These are phyloP conservation scores for Danaus plexippus DNA, from an alignment of 1,140 invertebrate species.

Conservation along the genomic window DNA sequence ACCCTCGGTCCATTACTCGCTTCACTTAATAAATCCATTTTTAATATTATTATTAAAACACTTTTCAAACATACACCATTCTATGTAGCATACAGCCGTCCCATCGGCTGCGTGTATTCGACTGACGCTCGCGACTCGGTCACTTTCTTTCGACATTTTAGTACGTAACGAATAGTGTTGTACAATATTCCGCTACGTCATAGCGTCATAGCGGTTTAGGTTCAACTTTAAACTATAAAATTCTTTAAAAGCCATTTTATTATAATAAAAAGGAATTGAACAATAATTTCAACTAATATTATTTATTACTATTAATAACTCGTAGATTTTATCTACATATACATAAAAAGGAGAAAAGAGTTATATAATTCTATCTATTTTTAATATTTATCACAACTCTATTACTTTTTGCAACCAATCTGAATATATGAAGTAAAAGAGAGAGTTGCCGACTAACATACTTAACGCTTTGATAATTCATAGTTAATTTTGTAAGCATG, in stretches of 20 bases:
- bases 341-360: too few relatives aligned
- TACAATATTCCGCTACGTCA: conserved; percentile 17
- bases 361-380: not conserved
- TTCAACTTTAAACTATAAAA: too few relatives aligned
- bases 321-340: too few relatives aligned
- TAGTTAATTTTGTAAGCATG: not conserved
- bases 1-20: conserved; percentile 34
- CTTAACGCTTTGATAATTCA: conserved; percentile 34
- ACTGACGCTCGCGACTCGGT: conserved; percentile 36
- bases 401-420: conserved; percentile 21
- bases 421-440: conserved; percentile 32
- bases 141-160: conserved; percentile 67
- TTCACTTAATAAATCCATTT: conserved; percentile 51
- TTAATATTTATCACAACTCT: conserved; percentile 17
- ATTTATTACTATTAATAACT: too few relatives aligned
- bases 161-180: conserved; percentile 53
- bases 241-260: too few relatives aligned
- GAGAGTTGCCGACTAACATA: conserved; percentile 26
- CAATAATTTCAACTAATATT: too few relatives aligned
- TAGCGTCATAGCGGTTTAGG: too few relatives aligned
- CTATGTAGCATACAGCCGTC: conserved; percentile 13
- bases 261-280: too few relatives aligned
- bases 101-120: conserved; percentile 11
- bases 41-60: conserved; percentile 16
- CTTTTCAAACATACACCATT: conserved; percentile 12